Percentiles rank a stretch among this genome's conserved stretches.
Evolutionary conservation across 2,888 invertebrate genomes (phyloP).

Genomic region (Epistrophe eligans): DNA sequence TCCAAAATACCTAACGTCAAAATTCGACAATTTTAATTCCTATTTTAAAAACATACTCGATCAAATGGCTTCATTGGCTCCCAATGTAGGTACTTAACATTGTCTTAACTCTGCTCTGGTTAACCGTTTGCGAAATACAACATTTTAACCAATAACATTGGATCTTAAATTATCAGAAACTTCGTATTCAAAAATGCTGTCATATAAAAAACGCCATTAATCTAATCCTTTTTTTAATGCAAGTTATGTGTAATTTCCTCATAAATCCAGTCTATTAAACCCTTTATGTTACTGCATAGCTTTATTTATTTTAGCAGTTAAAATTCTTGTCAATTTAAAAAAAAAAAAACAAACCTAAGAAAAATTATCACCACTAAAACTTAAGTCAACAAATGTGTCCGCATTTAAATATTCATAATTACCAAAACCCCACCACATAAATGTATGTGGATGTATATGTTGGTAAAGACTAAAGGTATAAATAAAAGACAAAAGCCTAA

Average conservation of each 20-base stretch:
- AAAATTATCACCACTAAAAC: constrained; percentile 40
- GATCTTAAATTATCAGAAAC: not conserved
- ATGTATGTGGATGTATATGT: not conserved
- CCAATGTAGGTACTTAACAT: too few relatives aligned
- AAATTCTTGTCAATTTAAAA: not conserved
- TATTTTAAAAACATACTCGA: too few relatives aligned
- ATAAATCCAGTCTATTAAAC: not conserved
- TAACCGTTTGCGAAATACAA: too few relatives aligned
- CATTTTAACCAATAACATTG: too few relatives aligned
- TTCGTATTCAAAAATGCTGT: not conserved
- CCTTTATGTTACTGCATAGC: not conserved
- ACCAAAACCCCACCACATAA: not conserved
- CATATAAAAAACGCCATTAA: not conserved
- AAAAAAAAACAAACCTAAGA: too few relatives aligned
- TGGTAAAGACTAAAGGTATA: not conserved
- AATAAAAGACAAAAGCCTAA: not conserved
- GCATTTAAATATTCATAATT: constrained; percentile 49
- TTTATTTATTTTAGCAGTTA: not conserved
- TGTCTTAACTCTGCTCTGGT: too few relatives aligned
- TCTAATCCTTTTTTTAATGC: not conserved
- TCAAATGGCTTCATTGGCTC: too few relatives aligned
- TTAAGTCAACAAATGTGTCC: constrained; percentile 60
- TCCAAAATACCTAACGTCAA: too few relatives aligned
- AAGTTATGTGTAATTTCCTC: not conserved
- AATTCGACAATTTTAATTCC: too few relatives aligned